Conservation (phyloP, 1,140 invertebrate genomes). For the Holcopasites calliopsidis region DNA sequence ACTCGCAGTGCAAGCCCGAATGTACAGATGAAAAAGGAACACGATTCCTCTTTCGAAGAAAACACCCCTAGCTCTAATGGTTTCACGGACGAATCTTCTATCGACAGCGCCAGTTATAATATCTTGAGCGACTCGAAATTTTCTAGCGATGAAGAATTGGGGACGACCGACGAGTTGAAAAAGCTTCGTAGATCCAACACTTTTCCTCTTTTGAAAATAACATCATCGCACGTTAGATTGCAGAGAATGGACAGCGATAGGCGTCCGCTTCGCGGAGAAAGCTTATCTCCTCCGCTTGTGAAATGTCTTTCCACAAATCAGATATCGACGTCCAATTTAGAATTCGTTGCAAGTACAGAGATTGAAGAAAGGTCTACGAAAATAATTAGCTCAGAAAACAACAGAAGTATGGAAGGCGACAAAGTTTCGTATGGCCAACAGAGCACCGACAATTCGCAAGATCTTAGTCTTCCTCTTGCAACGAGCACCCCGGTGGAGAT, state of each 20-base stretch:
- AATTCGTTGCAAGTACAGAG: background rate
- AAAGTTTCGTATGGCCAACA: background rate
- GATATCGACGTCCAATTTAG: background rate
- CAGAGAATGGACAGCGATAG: background rate
- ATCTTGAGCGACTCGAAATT: conserved; percentile 68
- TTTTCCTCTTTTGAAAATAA: conserved; percentile 4
- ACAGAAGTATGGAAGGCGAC: background rate
- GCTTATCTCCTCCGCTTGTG: background rate
- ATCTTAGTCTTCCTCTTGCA: background rate
- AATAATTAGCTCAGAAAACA: background rate
- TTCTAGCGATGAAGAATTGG: conserved; percentile 39
- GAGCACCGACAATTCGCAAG: background rate
- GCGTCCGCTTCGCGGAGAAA: background rate
- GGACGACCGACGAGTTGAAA: background rate
- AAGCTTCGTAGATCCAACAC: background rate
- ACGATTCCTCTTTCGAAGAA: conserved; percentile 71
- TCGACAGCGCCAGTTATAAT: conserved; percentile 74
- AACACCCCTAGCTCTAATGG: conserved; percentile 63
- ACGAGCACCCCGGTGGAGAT: conserved; percentile 2
- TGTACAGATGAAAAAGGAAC: conserved; percentile 35
- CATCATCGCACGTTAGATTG: background rate
- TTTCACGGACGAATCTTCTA: conserved; percentile 65
- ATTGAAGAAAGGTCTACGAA: background rate
- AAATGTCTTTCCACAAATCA: conserved; percentile 9
- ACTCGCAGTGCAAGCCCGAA: background rate